Evolutionary conservation across 2,113 vertebrate species (phyloP).

Genomic region (Nyctereutes procyonoides): DNA sequence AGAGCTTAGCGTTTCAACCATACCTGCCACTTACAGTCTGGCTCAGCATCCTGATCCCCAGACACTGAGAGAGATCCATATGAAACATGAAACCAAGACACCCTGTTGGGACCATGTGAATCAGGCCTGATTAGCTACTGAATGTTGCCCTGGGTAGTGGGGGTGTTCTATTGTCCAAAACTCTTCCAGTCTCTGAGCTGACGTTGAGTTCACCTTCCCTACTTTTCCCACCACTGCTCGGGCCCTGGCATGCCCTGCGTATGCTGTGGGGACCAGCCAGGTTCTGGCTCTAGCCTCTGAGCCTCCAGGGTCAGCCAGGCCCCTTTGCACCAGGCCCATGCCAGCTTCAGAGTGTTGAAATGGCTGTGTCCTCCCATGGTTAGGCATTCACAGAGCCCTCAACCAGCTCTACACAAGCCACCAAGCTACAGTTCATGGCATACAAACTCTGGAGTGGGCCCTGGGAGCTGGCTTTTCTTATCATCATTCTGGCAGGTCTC

Average conservation of each 20-base stretch:
- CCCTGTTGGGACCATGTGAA: neutral
- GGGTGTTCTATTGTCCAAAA: no score
- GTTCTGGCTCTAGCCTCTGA: neutral
- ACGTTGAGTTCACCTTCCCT: neutral
- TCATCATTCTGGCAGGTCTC: neutral
- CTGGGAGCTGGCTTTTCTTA: neutral
- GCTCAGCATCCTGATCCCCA: neutral
- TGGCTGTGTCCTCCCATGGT: neutral
- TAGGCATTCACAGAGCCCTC: no score
- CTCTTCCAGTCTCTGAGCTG: neutral
- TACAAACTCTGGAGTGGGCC: rapidly evolving
- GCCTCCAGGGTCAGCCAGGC: neutral
- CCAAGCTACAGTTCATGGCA: neutral
- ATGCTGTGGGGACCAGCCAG: neutral
- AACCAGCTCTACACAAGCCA: neutral
- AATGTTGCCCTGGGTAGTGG: no score
- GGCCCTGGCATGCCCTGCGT: neutral
- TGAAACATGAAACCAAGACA: neutral
- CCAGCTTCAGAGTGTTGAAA: neutral
- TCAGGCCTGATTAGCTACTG: neutral
- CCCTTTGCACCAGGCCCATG: neutral
- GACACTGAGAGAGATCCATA: neutral
- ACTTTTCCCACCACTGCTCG: neutral
- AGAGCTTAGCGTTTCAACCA: neutral
- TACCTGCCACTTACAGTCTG: neutral